These are phyloP conservation scores for Forbesichthys agassizii DNA, from an alignment of 2,113 vertebrate genomes.

Conservation along the genomic window DNA sequence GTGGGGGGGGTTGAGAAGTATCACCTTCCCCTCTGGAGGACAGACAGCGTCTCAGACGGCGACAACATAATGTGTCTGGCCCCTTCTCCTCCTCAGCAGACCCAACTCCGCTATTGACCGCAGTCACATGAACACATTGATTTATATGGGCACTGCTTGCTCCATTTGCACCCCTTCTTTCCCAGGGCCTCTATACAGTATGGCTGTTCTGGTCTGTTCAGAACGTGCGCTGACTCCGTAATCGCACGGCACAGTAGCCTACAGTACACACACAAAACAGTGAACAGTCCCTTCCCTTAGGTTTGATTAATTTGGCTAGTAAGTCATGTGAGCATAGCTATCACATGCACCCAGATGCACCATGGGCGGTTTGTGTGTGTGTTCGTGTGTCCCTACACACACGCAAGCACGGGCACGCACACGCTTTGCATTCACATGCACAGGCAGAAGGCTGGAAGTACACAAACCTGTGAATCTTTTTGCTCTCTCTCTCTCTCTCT, in stretches of 20 bases:
- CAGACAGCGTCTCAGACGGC: constrained; percentile 31
- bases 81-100: constrained; percentile 31
- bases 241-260: constrained; percentile 27
- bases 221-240: constrained; percentile 63
- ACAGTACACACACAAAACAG: constrained; percentile 33
- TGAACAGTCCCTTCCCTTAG: constrained; percentile 60
- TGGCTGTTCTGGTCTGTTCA: constrained; percentile 45
- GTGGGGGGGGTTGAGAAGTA: not conserved
- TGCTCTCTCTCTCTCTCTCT: too few relatives aligned
- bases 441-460: too few relatives aligned
- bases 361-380: too few relatives aligned
- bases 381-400: too few relatives aligned
- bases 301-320: constrained; percentile 73
- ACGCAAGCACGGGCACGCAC: too few relatives aligned
- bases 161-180: constrained; percentile 23
- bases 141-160: constrained; percentile 52
- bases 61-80: constrained; percentile 43
- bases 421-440: too few relatives aligned
- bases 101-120: constrained; percentile 49
- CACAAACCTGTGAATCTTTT: too few relatives aligned
- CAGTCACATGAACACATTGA: constrained; percentile 59
- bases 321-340: too few relatives aligned
- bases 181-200: constrained; percentile 45
- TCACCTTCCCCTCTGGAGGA: constrained; percentile 18
- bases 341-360: too few relatives aligned